Conservation (phyloP, 2,797 vertebrate species). For the Arctocebus calabarensis region DNA sequence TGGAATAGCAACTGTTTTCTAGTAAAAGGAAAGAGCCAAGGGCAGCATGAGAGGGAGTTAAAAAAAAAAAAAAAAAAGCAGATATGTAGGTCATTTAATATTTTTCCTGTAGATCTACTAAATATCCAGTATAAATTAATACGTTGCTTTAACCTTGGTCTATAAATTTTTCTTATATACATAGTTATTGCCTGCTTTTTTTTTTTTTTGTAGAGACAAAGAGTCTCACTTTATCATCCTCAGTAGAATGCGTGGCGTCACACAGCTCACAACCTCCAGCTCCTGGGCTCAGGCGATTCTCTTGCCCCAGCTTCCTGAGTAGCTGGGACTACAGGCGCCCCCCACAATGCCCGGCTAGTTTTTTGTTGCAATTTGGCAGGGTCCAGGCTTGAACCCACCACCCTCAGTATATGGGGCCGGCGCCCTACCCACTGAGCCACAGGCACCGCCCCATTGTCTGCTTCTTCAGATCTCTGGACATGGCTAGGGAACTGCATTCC, state of each 20-base stretch:
- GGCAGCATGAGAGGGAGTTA: background rate
- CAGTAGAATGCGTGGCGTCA: no score
- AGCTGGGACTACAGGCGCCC: no score
- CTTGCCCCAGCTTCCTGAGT: no score
- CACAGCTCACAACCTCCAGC: no score
- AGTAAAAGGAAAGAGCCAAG: background rate
- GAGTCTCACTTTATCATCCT: no score
- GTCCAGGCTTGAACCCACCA: no score
- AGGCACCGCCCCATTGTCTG: background rate
- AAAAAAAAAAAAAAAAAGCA: background rate
- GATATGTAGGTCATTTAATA: background rate
- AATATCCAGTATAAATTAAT: slow-evolving; percentile 15
- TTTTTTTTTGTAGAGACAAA: no score
- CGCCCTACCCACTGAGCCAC: no score
- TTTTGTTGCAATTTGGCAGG: no score
- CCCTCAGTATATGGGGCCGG: no score
- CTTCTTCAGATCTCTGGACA: background rate
- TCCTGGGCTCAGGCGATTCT: no score
- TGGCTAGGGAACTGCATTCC: background rate
- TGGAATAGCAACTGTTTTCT: slow-evolving; percentile 21
- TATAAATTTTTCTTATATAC: background rate
- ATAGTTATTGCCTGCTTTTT: background rate
- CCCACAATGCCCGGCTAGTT: no score
- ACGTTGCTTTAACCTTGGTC: slow-evolving; percentile 8
- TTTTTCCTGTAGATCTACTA: slow-evolving; percentile 21